Conservation (phyloP, 2,113 vertebrate genomes). For the Mus musculus region DNA sequence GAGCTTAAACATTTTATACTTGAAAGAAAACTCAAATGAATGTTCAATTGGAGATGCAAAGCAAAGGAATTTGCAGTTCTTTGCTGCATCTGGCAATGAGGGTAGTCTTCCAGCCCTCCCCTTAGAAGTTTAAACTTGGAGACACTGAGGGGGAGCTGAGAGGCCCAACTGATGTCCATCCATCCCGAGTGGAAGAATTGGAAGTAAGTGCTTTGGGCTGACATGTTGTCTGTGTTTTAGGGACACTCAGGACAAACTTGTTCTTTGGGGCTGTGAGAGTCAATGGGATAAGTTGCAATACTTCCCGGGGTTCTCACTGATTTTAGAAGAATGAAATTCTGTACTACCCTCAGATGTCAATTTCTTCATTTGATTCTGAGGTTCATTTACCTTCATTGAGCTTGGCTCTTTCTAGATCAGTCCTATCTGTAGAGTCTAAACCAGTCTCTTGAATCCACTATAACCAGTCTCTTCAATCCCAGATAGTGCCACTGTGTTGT, state of each 20-base stretch:
- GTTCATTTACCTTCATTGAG: not conserved
- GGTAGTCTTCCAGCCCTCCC: not conserved
- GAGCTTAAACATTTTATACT: slow-evolving; percentile 14
- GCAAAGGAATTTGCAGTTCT: not conserved
- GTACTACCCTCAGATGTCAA: not conserved
- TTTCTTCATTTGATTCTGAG: not conserved
- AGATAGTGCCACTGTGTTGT: no score
- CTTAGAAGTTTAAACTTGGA: not conserved
- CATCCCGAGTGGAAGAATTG: slow-evolving; percentile 13
- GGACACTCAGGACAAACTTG: not conserved
- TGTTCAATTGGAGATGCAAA: slow-evolving; percentile 8
- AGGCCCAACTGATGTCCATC: not conserved
- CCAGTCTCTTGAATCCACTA: not conserved
- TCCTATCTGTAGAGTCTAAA: not conserved
- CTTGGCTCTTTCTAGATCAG: not conserved
- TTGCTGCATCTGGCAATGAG: not conserved
- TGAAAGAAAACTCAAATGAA: slow-evolving; percentile 13
- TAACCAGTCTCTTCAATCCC: not conserved
- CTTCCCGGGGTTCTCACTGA: no score
- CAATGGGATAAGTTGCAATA: not conserved
- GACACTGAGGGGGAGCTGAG: not conserved
- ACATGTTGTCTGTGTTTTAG: not conserved
- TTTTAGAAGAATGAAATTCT: not conserved
- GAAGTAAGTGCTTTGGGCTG: not conserved
- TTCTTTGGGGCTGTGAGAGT: not conserved